phyloP scores from a whole-genome alignment of 92 coral and sea anemone genomes.

The Bergia sp. region DNA sequence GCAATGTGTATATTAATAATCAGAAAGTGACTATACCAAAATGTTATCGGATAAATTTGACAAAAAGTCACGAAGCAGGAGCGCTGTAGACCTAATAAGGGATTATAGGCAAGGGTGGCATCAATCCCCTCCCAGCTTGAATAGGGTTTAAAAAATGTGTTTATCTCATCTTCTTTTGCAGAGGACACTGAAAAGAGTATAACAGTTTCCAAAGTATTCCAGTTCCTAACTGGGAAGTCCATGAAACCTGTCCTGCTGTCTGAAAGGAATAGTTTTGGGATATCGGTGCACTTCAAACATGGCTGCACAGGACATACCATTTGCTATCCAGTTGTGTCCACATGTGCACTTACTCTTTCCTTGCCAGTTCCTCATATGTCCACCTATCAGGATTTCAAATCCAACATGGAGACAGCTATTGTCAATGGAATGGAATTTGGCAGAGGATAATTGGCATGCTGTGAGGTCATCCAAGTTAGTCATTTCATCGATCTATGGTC shows the following conservation, averaged over 20 bases:
- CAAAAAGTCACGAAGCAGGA: slow-evolving; percentile 35
- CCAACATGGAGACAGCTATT: slow-evolving; percentile 28
- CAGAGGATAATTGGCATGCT: slow-evolving; percentile 42
- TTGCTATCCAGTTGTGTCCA: slow-evolving; percentile 36
- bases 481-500: slow-evolving; percentile 33
- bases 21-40: slow-evolving; percentile 31
- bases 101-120: slow-evolving; percentile 39
- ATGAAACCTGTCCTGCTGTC: slow-evolving; percentile 40
- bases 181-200: slow-evolving; percentile 27
- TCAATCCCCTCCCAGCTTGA: slow-evolving; percentile 23
- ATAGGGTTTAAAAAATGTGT: slow-evolving; percentile 25
- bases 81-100: slow-evolving; percentile 34
- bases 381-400: slow-evolving; percentile 31
- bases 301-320: slow-evolving; percentile 32
- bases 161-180: slow-evolving; percentile 22
- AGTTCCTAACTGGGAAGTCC: slow-evolving; percentile 33
- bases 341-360: slow-evolving; percentile 34
- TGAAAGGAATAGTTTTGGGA: slow-evolving; percentile 23
- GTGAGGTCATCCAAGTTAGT: slow-evolving; percentile 31
- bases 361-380: slow-evolving; percentile 34
- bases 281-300: slow-evolving; percentile 33
- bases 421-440: slow-evolving; percentile 26
- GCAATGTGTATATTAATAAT: slow-evolving; percentile 19
- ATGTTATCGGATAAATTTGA: slow-evolving; percentile 31
- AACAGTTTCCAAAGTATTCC: slow-evolving; percentile 30